Conservation (phyloP, 2,113 vertebrate genomes). For the Psilopogon haemacephalus region DNA sequence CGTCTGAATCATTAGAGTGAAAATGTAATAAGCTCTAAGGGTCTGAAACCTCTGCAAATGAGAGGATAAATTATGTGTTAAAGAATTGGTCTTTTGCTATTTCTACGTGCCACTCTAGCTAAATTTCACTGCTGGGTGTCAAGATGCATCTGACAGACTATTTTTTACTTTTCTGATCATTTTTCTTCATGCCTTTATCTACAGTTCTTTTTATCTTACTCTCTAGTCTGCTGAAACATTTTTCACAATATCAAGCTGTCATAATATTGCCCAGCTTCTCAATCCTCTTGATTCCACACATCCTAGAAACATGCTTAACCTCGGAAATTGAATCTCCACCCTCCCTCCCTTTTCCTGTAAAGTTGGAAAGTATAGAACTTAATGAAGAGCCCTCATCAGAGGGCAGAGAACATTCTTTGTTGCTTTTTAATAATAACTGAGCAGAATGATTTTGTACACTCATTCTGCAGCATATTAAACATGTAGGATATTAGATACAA, state of each 20-base stretch:
- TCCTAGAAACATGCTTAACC: not conserved
- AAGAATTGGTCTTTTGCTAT: not conserved
- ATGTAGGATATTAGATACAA: not conserved
- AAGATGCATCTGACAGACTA: constrained; percentile 17
- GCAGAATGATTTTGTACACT: not conserved
- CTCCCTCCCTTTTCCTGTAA: not conserved
- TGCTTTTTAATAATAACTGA: not conserved
- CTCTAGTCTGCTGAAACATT: not conserved
- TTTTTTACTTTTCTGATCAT: not conserved
- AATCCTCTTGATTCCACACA: not conserved
- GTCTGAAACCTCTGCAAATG: not conserved
- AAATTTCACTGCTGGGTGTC: constrained; percentile 23
- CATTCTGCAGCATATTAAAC: not conserved
- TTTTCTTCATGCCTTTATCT: constrained; percentile 18
- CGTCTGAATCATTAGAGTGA: not conserved
- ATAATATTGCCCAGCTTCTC: not conserved
- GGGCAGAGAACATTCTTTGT: not conserved
- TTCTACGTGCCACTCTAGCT: not conserved
- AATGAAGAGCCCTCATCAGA: not conserved
- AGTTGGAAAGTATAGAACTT: not conserved
- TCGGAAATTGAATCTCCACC: not conserved
- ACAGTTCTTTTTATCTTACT: not conserved
- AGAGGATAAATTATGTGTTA: not conserved
- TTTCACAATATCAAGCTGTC: constrained; percentile 7
- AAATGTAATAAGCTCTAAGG: constrained; percentile 1